Evolutionary conservation across 2,888 invertebrate genomes (phyloP).

Genomic region (Idaea biselata): DNA sequence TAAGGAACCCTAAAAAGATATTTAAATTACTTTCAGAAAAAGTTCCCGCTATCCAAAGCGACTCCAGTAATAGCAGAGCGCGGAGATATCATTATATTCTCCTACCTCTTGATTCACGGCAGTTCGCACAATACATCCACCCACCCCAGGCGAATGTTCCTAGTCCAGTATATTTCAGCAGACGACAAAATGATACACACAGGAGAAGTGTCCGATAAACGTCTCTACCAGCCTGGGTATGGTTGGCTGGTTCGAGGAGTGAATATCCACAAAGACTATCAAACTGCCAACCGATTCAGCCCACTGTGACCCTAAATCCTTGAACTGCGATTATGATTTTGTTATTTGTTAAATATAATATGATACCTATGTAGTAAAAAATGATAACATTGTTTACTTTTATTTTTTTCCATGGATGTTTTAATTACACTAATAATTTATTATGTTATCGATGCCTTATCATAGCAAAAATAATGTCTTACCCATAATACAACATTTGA

Average conservation of each 20-base stretch:
- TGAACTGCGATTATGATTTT: neutral
- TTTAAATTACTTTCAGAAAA: slow-evolving; percentile 41
- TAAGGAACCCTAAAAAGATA: too few species aligned
- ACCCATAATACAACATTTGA: too few species aligned
- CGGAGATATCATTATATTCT: slow-evolving; percentile 81
- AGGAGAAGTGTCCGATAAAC: slow-evolving; percentile 28
- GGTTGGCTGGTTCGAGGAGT: slow-evolving; percentile 73
- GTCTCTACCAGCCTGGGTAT: slow-evolving; percentile 60
- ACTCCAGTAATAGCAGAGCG: slow-evolving; percentile 73
- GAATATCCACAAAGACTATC: slow-evolving; percentile 54
- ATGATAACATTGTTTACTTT: neutral
- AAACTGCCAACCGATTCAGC: slow-evolving; percentile 27
- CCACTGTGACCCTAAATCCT: neutral
- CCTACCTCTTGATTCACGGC: slow-evolving; percentile 80
- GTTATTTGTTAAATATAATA: neutral
- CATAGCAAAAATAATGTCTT: too few species aligned
- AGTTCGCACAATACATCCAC: slow-evolving; percentile 75
- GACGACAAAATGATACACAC: slow-evolving; percentile 53
- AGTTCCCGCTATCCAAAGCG: slow-evolving; percentile 71
- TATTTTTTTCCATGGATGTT: neutral
- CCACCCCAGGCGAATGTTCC: slow-evolving; percentile 75
- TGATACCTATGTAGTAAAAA: neutral
- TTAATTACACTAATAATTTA: neutral
- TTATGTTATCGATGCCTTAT: too few species aligned
- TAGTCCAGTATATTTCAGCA: slow-evolving; percentile 75